Conservation (phyloP, 2,113 vertebrate genomes). For the Myotis lucifugus region DNA sequence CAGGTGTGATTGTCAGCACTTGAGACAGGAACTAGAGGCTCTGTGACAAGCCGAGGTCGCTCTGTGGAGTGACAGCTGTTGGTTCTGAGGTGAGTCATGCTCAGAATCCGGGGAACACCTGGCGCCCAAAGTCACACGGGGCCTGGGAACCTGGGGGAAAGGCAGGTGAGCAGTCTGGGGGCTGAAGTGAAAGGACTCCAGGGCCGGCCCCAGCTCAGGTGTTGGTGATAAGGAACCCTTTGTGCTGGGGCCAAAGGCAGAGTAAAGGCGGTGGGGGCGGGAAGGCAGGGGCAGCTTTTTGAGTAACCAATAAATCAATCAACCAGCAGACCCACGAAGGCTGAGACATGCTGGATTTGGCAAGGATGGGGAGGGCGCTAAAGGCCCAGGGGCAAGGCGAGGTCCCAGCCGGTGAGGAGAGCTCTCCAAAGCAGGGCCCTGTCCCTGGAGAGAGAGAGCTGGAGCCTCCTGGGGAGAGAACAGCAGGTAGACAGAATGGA, state of each 20-base stretch:
- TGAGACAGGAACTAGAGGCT: not conserved
- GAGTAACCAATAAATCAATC: not conserved
- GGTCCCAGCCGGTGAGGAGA: too few species aligned
- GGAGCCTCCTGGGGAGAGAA: not conserved
- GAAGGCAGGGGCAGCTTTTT: not conserved
- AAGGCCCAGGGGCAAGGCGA: not conserved
- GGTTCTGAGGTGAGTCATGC: not conserved
- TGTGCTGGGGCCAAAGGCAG: conserved; percentile 18
- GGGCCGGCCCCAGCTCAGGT: not conserved
- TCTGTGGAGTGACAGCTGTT: not conserved
- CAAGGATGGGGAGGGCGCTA: not conserved
- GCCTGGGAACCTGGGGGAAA: not conserved
- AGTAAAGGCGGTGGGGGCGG: not conserved
- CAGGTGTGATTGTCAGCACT: not conserved
- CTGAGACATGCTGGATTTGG: not conserved
- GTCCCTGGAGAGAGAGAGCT: not conserved
- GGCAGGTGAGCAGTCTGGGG: conserved; percentile 26
- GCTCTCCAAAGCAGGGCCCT: not conserved
- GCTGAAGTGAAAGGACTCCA: conserved; percentile 6
- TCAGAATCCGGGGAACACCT: conserved; percentile 24
- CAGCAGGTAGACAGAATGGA: too few species aligned
- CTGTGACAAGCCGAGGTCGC: not conserved
- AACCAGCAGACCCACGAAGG: too few species aligned
- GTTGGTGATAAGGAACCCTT: conserved; percentile 18
- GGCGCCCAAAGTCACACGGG: not conserved